Percentiles rank a stretch among this genome's conserved stretches.
Evolutionary conservation across 2,888 invertebrate genomes (phyloP).

Genomic region (Hydrotaea diabolus): DNA sequence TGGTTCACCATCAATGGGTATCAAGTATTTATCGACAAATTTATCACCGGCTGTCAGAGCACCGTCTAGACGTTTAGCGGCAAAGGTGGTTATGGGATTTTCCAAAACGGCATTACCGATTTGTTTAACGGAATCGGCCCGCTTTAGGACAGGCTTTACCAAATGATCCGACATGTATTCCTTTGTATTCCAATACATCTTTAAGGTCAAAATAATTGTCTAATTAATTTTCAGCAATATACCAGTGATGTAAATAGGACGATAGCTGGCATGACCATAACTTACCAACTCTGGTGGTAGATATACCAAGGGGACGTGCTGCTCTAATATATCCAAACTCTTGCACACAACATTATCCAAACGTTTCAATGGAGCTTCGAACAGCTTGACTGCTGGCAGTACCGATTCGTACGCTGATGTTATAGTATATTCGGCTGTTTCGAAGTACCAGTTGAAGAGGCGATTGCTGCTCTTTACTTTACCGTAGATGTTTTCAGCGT

Average conservation of each 20-base stretch:
- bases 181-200: constrained; percentile 91
- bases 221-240: constrained; percentile 66
- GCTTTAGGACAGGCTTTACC: constrained; percentile 86
- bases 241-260: not conserved
- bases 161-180: constrained; percentile 86
- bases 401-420: constrained; percentile 88
- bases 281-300: constrained; percentile 92
- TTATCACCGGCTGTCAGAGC: constrained; percentile 90
- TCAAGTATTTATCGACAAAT: constrained; percentile 91
- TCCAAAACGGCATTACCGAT: constrained; percentile 86
- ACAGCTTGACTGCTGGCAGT: constrained; percentile 86
- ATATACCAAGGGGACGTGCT: constrained; percentile 90
- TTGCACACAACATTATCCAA: constrained; percentile 90
- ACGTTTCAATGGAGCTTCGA: constrained; percentile 87
- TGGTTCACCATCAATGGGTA: constrained; percentile 83
- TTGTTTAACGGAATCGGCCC: constrained; percentile 92
- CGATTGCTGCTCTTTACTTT: constrained; percentile 89
- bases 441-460: constrained; percentile 88
- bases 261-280: constrained; percentile 49
- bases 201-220: constrained; percentile 75
- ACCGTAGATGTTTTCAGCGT: constrained; percentile 88
- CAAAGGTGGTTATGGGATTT: constrained; percentile 86
- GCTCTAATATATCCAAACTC: constrained; percentile 92
- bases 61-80: constrained; percentile 88
- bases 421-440: constrained; percentile 88